Evolutionary conservation across 2,888 invertebrate species (phyloP), one percentile per base, ranked within the genome.

Genomic region (Halictus ligatus): DNA sequence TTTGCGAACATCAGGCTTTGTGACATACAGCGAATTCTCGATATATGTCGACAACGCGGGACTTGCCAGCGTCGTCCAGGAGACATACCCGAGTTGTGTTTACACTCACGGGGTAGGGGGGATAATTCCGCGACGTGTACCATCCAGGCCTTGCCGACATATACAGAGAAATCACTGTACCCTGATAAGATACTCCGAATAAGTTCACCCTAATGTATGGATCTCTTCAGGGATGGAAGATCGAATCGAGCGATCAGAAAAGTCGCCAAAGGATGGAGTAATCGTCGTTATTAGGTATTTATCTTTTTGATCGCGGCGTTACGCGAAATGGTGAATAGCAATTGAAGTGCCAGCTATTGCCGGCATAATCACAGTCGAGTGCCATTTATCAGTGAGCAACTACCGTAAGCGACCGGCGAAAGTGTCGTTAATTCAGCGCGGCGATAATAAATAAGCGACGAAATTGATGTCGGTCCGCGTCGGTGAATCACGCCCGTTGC

Each of bases 401-500:
- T n/a, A 25, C 75, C n/a, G 58, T n/a, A 15, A 10, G 15, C 25
- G 13, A 43, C 25, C n/a, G 7, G 46, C 6, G 13, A 29, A 10
- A 46, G 43, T 25, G n/a, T 46, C 29, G 72, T 72, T 29, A 46
- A 78, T 73, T 29, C 78, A 18, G 15, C 72, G 8, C 6, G 43
- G 10, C 13, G 29, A 15, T 48, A 29, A n/a, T 15, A 80, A 75
- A 69, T 71, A 69, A 75, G 54, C 67, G 29, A 29, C n/a, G 10
- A 6, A n/a, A n/a, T 75, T 43, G 58, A 25, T 25, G 60, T 25
- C 25, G 60, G 29, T 29, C 35, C 10, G 18, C 12, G 1, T 25
- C 60, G 60, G 46, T 69, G 48, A 72, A 78, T 81, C 73, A 67
- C 29, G 2, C 15, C 48, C 25, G 15, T 15, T 58, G 18, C 48